phyloP scores from a whole-genome alignment of 1,140 invertebrate genomes.

The Temnothorax longispinosus region DNA sequence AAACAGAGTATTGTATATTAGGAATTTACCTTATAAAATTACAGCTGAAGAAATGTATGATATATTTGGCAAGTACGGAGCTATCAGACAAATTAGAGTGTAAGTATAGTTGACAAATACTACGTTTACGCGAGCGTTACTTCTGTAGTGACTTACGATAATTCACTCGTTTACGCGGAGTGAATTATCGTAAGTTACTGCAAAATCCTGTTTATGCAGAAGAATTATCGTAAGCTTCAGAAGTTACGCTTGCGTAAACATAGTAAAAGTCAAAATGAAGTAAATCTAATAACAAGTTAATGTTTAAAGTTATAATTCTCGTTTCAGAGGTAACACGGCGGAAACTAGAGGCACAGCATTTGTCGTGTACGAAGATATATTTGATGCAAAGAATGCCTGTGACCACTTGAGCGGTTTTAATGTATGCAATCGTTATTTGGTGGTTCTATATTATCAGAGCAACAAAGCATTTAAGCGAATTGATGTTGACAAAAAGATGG shows the following conservation, averaged over 20 bases:
- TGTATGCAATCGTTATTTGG: conserved; percentile 99
- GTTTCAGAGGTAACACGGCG: conserved; percentile 96
- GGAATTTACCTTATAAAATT: conserved; percentile 99
- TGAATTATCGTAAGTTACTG: too few species aligned
- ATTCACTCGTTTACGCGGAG: too few species aligned
- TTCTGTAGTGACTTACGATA: too few species aligned
- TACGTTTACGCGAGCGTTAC: too few species aligned
- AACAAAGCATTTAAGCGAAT: conserved; percentile 98
- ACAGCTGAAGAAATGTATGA: conserved; percentile 99
- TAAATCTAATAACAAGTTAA: neutral
- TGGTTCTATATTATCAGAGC: conserved; percentile 98
- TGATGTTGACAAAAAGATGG: conserved; percentile 98
- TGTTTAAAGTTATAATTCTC: conserved; percentile 9
- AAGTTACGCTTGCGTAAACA: too few species aligned
- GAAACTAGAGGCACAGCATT: conserved; percentile 99
- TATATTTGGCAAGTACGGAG: conserved; percentile 99
- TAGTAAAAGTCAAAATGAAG: neutral
- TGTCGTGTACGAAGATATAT: conserved; percentile 99
- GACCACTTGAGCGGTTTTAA: conserved; percentile 99
- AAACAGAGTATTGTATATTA: conserved; percentile 98
- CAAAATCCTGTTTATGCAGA: too few species aligned
- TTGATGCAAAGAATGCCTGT: conserved; percentile 99
- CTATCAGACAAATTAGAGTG: conserved; percentile 99
- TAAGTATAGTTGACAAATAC: conserved; percentile 87
- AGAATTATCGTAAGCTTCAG: too few species aligned